phyloP scores from a whole-genome alignment of 2,113 vertebrate species.

The Phalacrocorax carbo region DNA sequence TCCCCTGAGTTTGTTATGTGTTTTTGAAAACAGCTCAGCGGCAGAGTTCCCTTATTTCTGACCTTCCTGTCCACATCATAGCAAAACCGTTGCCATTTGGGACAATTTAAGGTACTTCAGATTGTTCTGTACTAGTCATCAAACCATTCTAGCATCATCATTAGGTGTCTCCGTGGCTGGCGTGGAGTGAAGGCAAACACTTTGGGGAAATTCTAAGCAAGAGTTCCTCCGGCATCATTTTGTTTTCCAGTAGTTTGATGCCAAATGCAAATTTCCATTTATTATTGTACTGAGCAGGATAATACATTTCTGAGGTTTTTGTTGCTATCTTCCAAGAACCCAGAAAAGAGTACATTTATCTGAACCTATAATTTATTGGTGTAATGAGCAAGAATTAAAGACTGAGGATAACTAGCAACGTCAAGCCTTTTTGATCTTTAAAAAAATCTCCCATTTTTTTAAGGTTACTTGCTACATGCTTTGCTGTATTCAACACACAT shows the following conservation, averaged over 20 bases:
- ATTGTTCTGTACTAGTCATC: not conserved
- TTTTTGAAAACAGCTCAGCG: not conserved
- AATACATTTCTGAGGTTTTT: slow-evolving; percentile 1
- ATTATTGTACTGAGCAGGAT: not conserved
- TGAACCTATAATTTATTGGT: slow-evolving; percentile 36
- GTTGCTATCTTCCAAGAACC: slow-evolving; percentile 6
- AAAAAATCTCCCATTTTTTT: not conserved
- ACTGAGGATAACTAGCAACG: not conserved
- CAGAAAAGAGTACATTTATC: not conserved
- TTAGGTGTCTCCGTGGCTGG: not conserved
- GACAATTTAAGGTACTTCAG: not conserved
- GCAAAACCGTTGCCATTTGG: not conserved
- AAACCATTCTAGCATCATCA: not conserved
- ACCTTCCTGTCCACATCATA: not conserved
- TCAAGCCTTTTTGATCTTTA: not conserved
- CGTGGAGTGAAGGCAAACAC: not conserved
- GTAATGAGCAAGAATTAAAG: slow-evolving; percentile 32
- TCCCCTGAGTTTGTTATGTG: not conserved
- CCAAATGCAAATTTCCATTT: not conserved
- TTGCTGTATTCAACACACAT: not conserved
- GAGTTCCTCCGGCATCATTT: not conserved
- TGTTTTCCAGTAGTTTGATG: not conserved
- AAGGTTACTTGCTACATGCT: not conserved
- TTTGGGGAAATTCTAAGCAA: not conserved
- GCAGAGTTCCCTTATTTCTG: not conserved